Evolutionary conservation across 2,888 invertebrate genomes (phyloP), one percentile per base, ranked within the genome.

Genomic region (Gari tellinella): DNA sequence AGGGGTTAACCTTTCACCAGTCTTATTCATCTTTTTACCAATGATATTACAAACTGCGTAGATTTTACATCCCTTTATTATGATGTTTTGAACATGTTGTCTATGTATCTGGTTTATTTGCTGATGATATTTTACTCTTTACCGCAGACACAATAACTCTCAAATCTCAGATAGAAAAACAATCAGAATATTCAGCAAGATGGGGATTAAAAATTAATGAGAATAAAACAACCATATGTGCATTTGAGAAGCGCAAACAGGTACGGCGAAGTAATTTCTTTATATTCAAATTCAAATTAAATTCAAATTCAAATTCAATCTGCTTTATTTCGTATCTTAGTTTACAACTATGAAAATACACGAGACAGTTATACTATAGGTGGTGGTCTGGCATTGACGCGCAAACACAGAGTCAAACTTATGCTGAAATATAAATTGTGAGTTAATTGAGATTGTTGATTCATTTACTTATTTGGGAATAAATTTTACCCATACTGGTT

Each of bases 181-280:
- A 52, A 52, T 14, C 38, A 52, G 12, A 43, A 15, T 62, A 62
- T 31, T 62, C 52, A 2, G 8, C 21, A 17, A 62, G 52, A 43
- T 62, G 62, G 41, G 61, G 61, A 7, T 40, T 61, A 40, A 40
- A 61, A 52, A 61, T 51, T 17, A 61, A 61, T 51, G 51, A 51
- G n/a, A 41, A 40, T 19, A 51, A 61, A 31, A 52, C 61, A 21
- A 53, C 52, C 25, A 12, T 26, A 15, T 62, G 62, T 52, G 45
- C 46, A 4, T 64, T 56, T 38, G 53, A 64, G 38, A 64, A 55
- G 17, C 38, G 38, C 3, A 64, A 64, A 48, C 19, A 45, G 21
- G 21, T 23, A 19, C 21, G 10, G 4, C 40, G 31, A 12, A 15
- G 2, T 40, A 40, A 48, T 17, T 41, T 17, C 23, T 10, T 12